Evolutionary conservation across 2,797 vertebrate genomes (phyloP), one percentile per base, ranked within the genome.

Genomic region (Meda fulgida): DNA sequence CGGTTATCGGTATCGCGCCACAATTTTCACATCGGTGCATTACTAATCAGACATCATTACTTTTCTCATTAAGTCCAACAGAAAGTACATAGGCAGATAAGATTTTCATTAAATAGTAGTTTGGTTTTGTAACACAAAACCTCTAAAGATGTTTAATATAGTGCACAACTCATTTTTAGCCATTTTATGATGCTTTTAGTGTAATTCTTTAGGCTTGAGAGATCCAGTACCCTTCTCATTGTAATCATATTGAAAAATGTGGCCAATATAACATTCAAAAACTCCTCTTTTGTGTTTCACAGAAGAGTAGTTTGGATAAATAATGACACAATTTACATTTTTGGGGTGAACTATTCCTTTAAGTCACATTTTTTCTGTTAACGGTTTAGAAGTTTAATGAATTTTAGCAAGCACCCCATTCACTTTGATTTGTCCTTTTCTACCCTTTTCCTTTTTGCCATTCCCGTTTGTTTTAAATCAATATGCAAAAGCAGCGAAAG

Each of bases 401-500:
- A 60, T 78, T 40, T 38, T n/a, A 26, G 53, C 53, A 60, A 60
- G 55, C 55, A 53, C 7, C 31, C 31, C 34, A 38, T 40, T 78
- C 38, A 21, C 38, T 78, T 78, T 46, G 77, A 29, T 65, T 65
- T 65, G 69, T 34, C 26, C 19, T 34, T 72, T 72, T 16, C 29
- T 13, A 29, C 4, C 55, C 13, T 55, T 66, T 40, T 55, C 23
- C 2, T 63, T 63, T 63, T 16, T 7, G 13, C 19, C 26, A 19
- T 36, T 71, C 11, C 63, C 2, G 48, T 16, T 77, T 38, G 38
- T 60, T 78, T 70, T 31, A 84, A 81, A 69, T 18, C 48, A 73
- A 58, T 23, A 53, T 63, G 65, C 34, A 77, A 53, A 16, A 34
- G 26, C 73, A 84, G 60, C 21, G 36, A 46, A 83, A 67, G 48